Base-by-base conservation (phyloP, 1,140 invertebrate species). In the Geopemphigus sp. region DNA sequence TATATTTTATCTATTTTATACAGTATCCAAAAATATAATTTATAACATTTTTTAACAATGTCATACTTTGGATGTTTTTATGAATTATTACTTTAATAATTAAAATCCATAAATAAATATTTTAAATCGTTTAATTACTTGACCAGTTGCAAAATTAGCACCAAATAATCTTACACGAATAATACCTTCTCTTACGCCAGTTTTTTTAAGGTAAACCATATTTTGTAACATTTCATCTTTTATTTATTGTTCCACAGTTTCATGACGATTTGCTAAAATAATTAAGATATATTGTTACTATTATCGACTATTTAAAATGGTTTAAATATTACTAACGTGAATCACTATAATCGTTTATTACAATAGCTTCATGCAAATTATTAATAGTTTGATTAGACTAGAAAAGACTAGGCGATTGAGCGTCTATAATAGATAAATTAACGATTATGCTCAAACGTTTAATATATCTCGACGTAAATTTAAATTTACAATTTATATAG, bases 101-200 rank as follows among this genome's bases (percentile, higher is more conserved):
- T 50, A 32, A 0, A 66, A 22, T 66, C 45, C 11, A 22, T n/a
- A 14, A 80, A 29, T 17, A 4, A 57, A 32, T 68, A 70, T 24
- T 29, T 12, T 19, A 47, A 11, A 22, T 22, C 3, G 8, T 61
- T 66, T 4, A 66, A 54, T 82, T 85, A 94, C 92, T 81, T 94
- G 86, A 59, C 94, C 95, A 66, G 88, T 88, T 64, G 94, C 92
- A 84, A 91, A 89, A 24, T 89, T 89, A n/a, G 96, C 93, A 1
- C 97, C 97, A 87, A 92, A 94, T 63, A 98, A 90, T 83, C 97
- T 89, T 6, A 97, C 96, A 81, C 96, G 88, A 80, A 99, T 99
- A 1, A 99, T 87, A 15, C 98, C 98, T 86, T 96, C 92, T 80
- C 97, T 87, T 84, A 88, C 88, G n/a, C 89, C 86, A 14, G 94